Base-by-base conservation (phyloP, 1,140 invertebrate species). In the Phymorhynchus buccinoides region DNA sequence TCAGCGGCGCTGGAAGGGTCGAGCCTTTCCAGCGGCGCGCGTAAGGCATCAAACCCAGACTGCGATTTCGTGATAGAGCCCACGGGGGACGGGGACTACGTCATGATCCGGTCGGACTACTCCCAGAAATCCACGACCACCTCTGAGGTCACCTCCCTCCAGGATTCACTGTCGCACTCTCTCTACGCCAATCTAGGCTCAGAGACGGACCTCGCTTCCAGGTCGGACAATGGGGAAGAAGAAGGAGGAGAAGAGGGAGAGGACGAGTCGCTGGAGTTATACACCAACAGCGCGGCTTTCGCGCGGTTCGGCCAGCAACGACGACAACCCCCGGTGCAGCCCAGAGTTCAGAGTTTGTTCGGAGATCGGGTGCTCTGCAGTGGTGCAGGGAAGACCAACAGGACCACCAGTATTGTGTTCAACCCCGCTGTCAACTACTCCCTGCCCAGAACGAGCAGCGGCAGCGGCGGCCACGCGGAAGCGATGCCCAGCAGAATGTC, bases 21-120 rank as follows among this genome's bases (percentile, higher is more conserved):
- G 2, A 22, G 56, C 56, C 12, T 62, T 4, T 62, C 56, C 12
- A 62, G 56, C 56, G n/a, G 56, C 22, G 22, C n/a, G 12, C n/a
- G 56, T 62, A 62, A 62, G 22, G 6, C 56, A 6, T 62, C 56
- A 16, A 62, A 62, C 56, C 56, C 56, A 16, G n/a, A 62, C 14
- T 62, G 56, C n/a, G 56, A 62, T 62, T 62, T 62, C n/a, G 56
- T 62, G 14, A 62, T 62, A 62, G 56, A 62, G 22, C 56, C 56
- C 56, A 62, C 56, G n/a, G 83, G 80, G 16, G 87, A 88, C n/a
- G 87, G 85, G 32, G 87, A 87, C 16, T 88, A 88, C 83, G 85
- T 88, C 1, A 78, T 83, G 78, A 84, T 86, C 30, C 4, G 68
- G 66, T 68, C 80, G 37, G 85, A 85, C 80, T 85, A 83, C 66